A percentile compares a stretch with the other conserved stretches of the same genome.
Conservation (phyloP, 2,888 invertebrate species). For the Sinelater perroti region DNA sequence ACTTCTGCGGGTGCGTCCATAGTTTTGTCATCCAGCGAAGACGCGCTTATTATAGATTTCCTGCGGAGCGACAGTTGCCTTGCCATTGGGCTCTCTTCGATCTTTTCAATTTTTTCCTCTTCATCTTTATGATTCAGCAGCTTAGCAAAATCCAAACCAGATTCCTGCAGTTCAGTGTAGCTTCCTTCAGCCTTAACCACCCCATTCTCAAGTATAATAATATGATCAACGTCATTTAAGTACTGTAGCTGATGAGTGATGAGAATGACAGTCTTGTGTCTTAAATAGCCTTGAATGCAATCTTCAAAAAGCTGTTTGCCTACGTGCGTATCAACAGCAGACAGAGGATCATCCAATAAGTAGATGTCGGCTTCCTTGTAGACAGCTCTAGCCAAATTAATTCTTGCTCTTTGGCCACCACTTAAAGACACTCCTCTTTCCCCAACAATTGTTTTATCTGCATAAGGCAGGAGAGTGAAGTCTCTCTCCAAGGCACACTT, state of each 20-base stretch:
- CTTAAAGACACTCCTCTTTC: slow-evolving; percentile 77
- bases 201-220: slow-evolving; percentile 65
- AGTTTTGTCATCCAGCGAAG: slow-evolving; percentile 58
- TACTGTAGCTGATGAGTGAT: slow-evolving; percentile 89
- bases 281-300: slow-evolving; percentile 69
- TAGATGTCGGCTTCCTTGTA: slow-evolving; percentile 78
- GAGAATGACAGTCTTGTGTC: slow-evolving; percentile 75
- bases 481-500: slow-evolving; percentile 76
- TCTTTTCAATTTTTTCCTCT: background rate
- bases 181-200: slow-evolving; percentile 67
- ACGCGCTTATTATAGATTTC: slow-evolving; percentile 65
- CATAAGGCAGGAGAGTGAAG: slow-evolving; percentile 74
- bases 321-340: slow-evolving; percentile 78
- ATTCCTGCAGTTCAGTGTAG: slow-evolving; percentile 69
- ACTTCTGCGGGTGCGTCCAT: slow-evolving; percentile 55
- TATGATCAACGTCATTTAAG: slow-evolving; percentile 66
- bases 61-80: slow-evolving; percentile 45
- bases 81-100: background rate
- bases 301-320: slow-evolving; percentile 74
- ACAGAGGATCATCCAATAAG: slow-evolving; percentile 78
- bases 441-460: slow-evolving; percentile 81
- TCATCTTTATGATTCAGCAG: slow-evolving; percentile 43
- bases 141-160: slow-evolving; percentile 77
- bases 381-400: slow-evolving; percentile 70
- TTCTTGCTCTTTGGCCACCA: slow-evolving; percentile 79